Percentiles rank a stretch among this genome's conserved stretches.
phyloP scores from a whole-genome alignment of 2,888 invertebrate genomes.

The Drosophila neutralis region DNA sequence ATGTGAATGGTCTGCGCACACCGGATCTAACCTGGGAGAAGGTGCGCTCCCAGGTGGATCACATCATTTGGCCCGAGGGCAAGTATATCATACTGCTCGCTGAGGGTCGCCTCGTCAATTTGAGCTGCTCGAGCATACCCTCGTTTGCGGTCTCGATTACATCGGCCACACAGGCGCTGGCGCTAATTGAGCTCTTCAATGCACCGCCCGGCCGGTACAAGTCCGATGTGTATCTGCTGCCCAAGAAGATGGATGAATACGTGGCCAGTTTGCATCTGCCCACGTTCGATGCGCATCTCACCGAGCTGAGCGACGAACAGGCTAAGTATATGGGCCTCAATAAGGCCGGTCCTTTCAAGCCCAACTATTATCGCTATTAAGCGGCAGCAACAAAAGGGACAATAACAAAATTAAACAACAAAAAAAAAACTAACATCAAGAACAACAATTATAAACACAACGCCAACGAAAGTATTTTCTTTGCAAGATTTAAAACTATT shows the following conservation, averaged over 20 bases:
- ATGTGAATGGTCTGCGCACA: conserved; percentile 95
- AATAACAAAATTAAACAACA: conserved; percentile 54
- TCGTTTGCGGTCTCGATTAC: conserved; percentile 99
- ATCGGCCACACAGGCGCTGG: conserved; percentile 97
- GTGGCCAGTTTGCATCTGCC: conserved; percentile 98
- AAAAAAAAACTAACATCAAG: conserved; percentile 50
- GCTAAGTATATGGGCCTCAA: conserved; percentile 98
- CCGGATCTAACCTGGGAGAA: conserved; percentile 99
- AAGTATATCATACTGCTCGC: conserved; percentile 97
- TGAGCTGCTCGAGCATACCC: conserved; percentile 98
- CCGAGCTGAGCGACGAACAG: conserved; percentile 97
- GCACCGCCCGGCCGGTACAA: conserved; percentile 97
- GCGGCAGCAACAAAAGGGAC: conserved; percentile 40
- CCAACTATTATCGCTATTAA: conserved; percentile 96
- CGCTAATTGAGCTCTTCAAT: conserved; percentile 98
- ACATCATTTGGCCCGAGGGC: conserved; percentile 99
- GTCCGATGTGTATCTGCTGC: conserved; percentile 97
- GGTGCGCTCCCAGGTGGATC: conserved; percentile 98
- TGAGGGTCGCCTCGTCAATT: conserved; percentile 97
- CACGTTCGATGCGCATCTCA: conserved; percentile 98
- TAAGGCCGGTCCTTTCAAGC: conserved; percentile 99
- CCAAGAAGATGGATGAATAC: conserved; percentile 99
- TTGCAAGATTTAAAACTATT: conserved; percentile 72
- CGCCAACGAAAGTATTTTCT: conserved; percentile 82
- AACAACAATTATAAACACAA: conserved; percentile 64